Percentiles rank a stretch among this genome's conserved stretches.
Evolutionary conservation across 2,797 vertebrate genomes (phyloP).

Genomic region (Anabas testudineus): DNA sequence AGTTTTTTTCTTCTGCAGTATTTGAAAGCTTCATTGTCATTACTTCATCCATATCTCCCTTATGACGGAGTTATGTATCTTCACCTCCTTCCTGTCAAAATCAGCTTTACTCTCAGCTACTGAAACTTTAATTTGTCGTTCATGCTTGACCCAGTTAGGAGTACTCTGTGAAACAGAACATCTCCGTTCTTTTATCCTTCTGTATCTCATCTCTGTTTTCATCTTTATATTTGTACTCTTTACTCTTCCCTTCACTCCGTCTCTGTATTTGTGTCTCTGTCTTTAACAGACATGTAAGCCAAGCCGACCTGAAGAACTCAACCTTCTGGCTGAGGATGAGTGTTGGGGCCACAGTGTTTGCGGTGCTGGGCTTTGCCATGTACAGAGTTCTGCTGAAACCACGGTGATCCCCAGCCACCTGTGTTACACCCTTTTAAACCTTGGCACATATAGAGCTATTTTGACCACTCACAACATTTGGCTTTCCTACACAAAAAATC

Average conservation of each 20-base stretch:
- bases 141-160: background rate
- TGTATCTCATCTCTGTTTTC: slow-evolving; percentile 1
- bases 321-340: slow-evolving; percentile 95
- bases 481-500: slow-evolving; percentile 2
- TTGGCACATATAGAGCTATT: slow-evolving; percentile 18
- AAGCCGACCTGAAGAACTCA: slow-evolving; percentile 93
- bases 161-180: background rate
- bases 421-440: background rate
- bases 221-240: background rate
- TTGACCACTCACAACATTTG: slow-evolving; percentile 19
- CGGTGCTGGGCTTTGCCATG: slow-evolving; percentile 94
- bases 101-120: background rate
- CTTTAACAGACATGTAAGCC: slow-evolving; percentile 88
- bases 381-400: slow-evolving; percentile 92
- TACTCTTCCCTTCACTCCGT: background rate
- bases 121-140: background rate
- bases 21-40: slow-evolving; percentile 4
- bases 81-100: background rate
- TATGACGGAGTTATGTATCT: background rate
- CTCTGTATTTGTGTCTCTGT: slow-evolving; percentile 33
- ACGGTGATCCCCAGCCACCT: slow-evolving; percentile 84
- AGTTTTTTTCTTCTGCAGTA: slow-evolving; percentile 14
- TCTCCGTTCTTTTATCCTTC: slow-evolving; percentile 1
- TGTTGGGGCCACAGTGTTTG: slow-evolving; percentile 93
- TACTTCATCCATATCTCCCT: slow-evolving; percentile 1